A percentile compares a stretch with the other conserved stretches of the same genome.
phyloP scores from a whole-genome alignment of 53 echinoderm and acorn worm species.

The Echinometra lucunter region DNA sequence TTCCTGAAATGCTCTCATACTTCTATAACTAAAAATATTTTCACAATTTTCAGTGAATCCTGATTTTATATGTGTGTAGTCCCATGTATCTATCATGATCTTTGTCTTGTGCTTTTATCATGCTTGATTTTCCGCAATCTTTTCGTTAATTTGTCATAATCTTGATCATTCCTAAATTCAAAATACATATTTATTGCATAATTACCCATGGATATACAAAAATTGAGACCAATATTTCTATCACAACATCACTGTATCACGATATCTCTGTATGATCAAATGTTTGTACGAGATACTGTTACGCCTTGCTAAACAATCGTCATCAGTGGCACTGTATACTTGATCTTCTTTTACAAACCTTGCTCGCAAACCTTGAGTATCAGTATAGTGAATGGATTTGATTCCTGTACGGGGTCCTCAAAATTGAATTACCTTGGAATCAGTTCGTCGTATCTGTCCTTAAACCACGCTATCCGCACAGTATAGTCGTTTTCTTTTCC shows the following conservation, averaged over 20 bases:
- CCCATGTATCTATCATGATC: too few relatives aligned
- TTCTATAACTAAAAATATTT: too few relatives aligned
- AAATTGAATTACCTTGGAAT: slow-evolving; percentile 1
- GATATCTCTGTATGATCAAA: background rate
- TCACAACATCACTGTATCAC: background rate
- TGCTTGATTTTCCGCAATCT: too few relatives aligned
- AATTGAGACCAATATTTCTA: background rate
- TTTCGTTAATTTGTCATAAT: too few relatives aligned
- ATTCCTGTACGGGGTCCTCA: background rate
- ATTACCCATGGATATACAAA: too few relatives aligned
- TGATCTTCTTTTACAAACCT: background rate
- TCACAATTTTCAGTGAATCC: too few relatives aligned
- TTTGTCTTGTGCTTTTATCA: too few relatives aligned
- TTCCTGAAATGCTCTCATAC: too few relatives aligned
- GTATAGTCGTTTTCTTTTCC: background rate
- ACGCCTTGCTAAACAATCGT: background rate
- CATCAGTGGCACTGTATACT: background rate
- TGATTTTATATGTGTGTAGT: too few relatives aligned
- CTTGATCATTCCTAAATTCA: too few relatives aligned
- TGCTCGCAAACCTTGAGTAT: background rate
- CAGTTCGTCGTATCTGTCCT: background rate
- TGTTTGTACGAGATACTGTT: background rate
- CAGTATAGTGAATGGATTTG: background rate
- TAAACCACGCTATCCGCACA: background rate
- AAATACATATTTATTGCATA: too few relatives aligned